Evolutionary conservation across 2,797 vertebrate species (phyloP).

Genomic region (Sebastes hubbsi): DNA sequence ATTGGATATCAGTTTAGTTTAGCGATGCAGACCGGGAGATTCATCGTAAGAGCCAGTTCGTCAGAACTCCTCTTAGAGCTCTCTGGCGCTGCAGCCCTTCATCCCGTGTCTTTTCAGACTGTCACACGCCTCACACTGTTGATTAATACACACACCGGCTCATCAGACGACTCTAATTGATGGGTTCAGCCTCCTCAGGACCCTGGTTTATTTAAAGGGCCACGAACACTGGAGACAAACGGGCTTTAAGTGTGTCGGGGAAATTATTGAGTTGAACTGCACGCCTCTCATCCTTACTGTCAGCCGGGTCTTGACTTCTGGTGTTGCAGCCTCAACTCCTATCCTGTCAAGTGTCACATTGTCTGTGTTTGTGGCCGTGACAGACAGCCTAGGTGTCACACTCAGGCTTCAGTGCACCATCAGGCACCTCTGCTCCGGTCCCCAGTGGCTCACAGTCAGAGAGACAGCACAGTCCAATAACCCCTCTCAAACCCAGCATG

Average conservation of each 20-base stretch:
- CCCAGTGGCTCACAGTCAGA: conserved; percentile 79
- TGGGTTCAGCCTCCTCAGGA: conserved; percentile 68
- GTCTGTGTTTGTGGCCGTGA: conserved; percentile 79
- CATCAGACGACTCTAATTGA: conserved; percentile 72
- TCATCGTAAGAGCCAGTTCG: conserved; percentile 67
- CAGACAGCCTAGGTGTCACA: conserved; percentile 83
- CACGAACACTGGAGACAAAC: conserved; percentile 50
- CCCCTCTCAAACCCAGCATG: conserved; percentile 69
- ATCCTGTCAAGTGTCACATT: conserved; percentile 81
- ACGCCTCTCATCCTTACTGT: conserved; percentile 75
- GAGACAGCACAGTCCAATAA: conserved; percentile 78
- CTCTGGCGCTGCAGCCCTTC: conserved; percentile 53
- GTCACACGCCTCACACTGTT: conserved; percentile 67
- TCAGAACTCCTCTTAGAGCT: conserved; percentile 65
- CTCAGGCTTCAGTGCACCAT: conserved; percentile 83
- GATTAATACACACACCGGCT: conserved; percentile 73
- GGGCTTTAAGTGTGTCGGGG: conserved; percentile 60
- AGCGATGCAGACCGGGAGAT: conserved; percentile 71
- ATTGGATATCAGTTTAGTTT: conserved; percentile 82
- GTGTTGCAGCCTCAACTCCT: conserved; percentile 74
- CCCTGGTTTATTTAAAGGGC: conserved; percentile 72
- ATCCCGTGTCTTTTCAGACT: conserved; percentile 57
- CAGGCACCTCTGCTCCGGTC: conserved; percentile 76
- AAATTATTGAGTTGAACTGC: conserved; percentile 73
- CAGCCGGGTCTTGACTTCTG: conserved; percentile 75